Base-by-base conservation (phyloP, 2,888 invertebrate genomes). In the Spialia ferax region DNA sequence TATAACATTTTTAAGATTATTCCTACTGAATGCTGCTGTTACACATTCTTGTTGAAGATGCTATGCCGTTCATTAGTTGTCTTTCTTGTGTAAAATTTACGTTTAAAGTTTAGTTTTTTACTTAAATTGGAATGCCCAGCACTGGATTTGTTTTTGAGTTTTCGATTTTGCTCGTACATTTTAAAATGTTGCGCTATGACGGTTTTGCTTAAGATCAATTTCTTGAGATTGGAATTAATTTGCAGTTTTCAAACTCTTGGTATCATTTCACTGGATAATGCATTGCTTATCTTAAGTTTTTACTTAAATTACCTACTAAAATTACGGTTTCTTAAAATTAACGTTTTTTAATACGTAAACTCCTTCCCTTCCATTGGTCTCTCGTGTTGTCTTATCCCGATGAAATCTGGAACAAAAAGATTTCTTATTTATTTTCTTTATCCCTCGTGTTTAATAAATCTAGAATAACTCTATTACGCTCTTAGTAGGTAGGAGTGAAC, bases 51-150 rank as follows among this genome's bases (percentile, higher is more conserved):
- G 72, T 77, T 79, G 78, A 75, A 80, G 68, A 73, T 71, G 76
- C 74, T 74, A 77, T 76, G 75, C 75, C 75, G 71, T 76, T 76
- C 72, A 73, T 68, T 71, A 78, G 82, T 77, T 89, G 91, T 90
- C 91, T 91, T 90, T 90, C 85, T 78, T 81, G 35, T 70, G 65
- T 80, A 80, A 80, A 75, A 79, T 79, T 50, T 71, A 65, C 45
- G 11, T 55, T 81, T 86, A 84, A 78, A 81, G 70, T 83, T 80
- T 77, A 75, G 32, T 67, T 67, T 69, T 80, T 86, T 82, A 82
- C 70, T 79, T 81, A 80, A 77, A 86, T 87, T 91, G 91, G 90
- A 91, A 91, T 91, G 89, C 89, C 89, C 89, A 89, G 88, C 90
- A 87, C 83, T 83, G 78, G 74, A 73, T 68, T 72, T 65, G 54